Evolutionary conservation across 2,888 invertebrate genomes (phyloP), one percentile per base, ranked within the genome.

Genomic region (Sarcophaga rosellei): DNA sequence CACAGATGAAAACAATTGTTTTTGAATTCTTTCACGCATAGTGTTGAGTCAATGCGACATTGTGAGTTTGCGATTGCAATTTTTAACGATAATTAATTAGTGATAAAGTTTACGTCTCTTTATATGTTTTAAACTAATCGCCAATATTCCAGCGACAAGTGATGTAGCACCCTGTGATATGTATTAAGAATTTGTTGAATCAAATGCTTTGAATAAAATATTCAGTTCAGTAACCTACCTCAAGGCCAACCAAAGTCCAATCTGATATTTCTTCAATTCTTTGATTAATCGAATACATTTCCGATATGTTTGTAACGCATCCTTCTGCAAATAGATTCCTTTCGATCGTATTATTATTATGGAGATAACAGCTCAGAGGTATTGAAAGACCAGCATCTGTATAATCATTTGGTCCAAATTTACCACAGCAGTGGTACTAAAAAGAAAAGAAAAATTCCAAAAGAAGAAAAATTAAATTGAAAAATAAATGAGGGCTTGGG

Each of bases 241-340:
- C 92, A 2, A 92, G 77, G 15, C 92, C 90, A 15, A 91, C 89
- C 45, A 91, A 81, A 6, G 89, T 88, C 91, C 91, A 91, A 63
- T 91, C 92, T 20, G 86, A 90, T 47, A 91, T 90, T 53, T 89
- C 89, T 59, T 91, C 92, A 61, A 90, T 89, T 11, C 80, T 88
- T 15, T 92, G 89, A 57, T 90, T 90, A 62, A 75, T 82, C 35
- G 84, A 23, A 66, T 87, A 91, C 15, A 89, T 89, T 12, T 78
- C 81, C 0, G 88, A 87, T 57, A 91, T 79, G 12, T 84, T 86
- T 25, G 74, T 78, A 17, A 89, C 70, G 59, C 91, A 91, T 5
- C 91, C 91, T 0, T 35, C 74, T 0, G 78, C 85, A 72, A 88
- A 92, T 1, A 91, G 82, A 88, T 90, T 90, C 5, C 78, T 57